phyloP scores from a whole-genome alignment of 2,113 vertebrate genomes.

The Marcusenius ussheri region DNA sequence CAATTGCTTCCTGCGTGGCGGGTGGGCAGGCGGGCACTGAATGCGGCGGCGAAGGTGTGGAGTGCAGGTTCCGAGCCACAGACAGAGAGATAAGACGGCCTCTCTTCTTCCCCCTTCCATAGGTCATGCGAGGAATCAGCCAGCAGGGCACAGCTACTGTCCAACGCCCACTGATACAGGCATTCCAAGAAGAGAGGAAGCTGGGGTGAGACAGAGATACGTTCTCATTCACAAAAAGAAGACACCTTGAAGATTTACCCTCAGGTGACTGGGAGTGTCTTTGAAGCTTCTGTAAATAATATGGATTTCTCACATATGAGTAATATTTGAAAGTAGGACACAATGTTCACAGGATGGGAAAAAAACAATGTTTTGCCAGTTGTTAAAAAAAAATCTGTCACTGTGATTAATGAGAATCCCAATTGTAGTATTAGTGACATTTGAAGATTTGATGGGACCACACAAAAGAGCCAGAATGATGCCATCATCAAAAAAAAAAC shows the following conservation, averaged over 20 bases:
- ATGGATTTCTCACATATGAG: not conserved
- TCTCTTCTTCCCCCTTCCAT: not conserved
- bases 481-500: not conserved
- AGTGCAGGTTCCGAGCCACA: not conserved
- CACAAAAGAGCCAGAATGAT: not conserved
- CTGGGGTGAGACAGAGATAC: not conserved
- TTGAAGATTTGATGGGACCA: not conserved
- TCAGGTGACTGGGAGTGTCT: conserved; percentile 7
- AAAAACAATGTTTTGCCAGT: not conserved
- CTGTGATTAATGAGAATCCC: not conserved
- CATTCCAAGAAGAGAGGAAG: not conserved
- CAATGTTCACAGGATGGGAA: conserved; percentile 1
- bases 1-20: conserved; percentile 17
- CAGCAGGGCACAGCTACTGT: too few relatives aligned
- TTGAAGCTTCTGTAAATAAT: conserved; percentile 16
- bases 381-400: not conserved
- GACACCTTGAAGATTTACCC: not conserved
- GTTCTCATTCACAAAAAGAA: conserved; percentile 1
- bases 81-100: not conserved
- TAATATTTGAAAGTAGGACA: conserved; percentile 9
- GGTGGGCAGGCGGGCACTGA: not conserved
- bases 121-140: not conserved
- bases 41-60: not conserved
- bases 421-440: not conserved
- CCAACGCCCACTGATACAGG: not conserved